Conservation (phyloP, 37 sponge, comb jelly and placozoan genomes). For the Axinella damicornis region DNA sequence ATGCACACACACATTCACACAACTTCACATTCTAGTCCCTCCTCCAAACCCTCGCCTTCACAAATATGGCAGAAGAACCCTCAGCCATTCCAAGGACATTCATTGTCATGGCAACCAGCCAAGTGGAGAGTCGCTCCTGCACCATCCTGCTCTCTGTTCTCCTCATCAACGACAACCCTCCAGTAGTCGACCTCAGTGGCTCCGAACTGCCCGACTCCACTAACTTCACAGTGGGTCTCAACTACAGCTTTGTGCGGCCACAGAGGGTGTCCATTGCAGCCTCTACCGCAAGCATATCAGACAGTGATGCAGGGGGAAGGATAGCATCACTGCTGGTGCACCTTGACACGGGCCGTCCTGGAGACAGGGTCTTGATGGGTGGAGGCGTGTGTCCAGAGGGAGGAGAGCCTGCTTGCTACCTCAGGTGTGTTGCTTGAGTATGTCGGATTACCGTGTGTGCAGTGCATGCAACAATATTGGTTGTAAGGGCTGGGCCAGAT, state of each 20-base stretch:
- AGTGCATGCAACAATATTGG: too few relatives aligned
- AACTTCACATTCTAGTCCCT: neutral
- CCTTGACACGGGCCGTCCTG: slow-evolving; percentile 3
- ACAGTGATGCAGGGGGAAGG: slow-evolving; percentile 17
- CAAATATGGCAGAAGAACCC: slow-evolving; percentile 41
- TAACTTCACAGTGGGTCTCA: slow-evolving; percentile 33
- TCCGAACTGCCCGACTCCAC: slow-evolving; percentile 6
- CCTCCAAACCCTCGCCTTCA: slow-evolving; percentile 19
- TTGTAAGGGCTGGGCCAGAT: too few relatives aligned
- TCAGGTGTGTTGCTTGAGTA: too few relatives aligned
- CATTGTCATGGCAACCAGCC: slow-evolving; percentile 5
- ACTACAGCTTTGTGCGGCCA: slow-evolving; percentile 11
- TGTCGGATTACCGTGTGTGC: too few relatives aligned
- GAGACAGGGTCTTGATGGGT: slow-evolving; percentile 26
- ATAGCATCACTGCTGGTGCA: slow-evolving; percentile 16
- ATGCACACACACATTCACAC: neutral
- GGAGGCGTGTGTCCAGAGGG: neutral
- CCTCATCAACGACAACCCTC: slow-evolving; percentile 55
- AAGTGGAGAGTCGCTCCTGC: slow-evolving; percentile 10
- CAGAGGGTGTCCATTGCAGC: slow-evolving; percentile 19
- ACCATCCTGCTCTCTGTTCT: slow-evolving; percentile 7
- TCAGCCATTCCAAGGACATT: neutral
- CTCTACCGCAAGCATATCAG: slow-evolving; percentile 39
- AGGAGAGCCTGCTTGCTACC: neutral
- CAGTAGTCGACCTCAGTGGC: slow-evolving; percentile 59